phyloP scores from a whole-genome alignment of 2,113 vertebrate species.

The Trematocara variabile region DNA sequence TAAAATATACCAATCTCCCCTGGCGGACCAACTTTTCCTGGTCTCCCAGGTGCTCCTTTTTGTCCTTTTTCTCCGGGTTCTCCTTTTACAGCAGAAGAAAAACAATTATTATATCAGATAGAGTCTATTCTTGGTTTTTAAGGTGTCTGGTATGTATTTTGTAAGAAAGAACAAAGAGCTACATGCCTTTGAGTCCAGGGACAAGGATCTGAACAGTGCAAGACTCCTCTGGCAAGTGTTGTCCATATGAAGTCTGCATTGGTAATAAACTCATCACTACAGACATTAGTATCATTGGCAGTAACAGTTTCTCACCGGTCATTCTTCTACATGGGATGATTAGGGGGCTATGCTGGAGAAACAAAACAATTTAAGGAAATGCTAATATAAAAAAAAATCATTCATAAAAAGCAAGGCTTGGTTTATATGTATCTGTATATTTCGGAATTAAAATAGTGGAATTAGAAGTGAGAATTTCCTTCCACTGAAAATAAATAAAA shows the following conservation, averaged over 20 bases:
- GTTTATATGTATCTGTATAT: neutral
- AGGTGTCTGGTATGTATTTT: neutral
- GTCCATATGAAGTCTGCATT: conserved; percentile 73
- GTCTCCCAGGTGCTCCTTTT: conserved; percentile 89
- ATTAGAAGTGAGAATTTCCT: neutral
- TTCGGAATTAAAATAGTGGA: neutral
- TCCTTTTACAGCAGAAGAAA: conserved; percentile 66
- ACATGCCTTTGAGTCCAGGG: conserved; percentile 93
- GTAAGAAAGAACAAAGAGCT: neutral
- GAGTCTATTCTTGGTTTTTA: neutral
- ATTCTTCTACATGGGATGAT: conserved; percentile 75
- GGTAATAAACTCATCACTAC: conserved; percentile 80
- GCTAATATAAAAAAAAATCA: neutral
- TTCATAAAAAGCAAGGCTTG: neutral
- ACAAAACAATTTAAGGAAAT: neutral
- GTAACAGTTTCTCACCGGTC: conserved; percentile 73
- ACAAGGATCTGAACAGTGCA: conserved; percentile 96
- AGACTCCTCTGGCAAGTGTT: conserved; percentile 84
- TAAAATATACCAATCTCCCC: conserved; percentile 83
- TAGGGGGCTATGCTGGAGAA: conserved; percentile 43
- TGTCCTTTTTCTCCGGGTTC: conserved; percentile 89
- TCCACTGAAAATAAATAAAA: neutral
- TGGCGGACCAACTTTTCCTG: conserved; percentile 88
- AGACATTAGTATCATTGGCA: conserved; percentile 71
- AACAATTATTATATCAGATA: neutral